phyloP scores from a whole-genome alignment of 2,888 invertebrate species.

The Bellardia bayeri region DNA sequence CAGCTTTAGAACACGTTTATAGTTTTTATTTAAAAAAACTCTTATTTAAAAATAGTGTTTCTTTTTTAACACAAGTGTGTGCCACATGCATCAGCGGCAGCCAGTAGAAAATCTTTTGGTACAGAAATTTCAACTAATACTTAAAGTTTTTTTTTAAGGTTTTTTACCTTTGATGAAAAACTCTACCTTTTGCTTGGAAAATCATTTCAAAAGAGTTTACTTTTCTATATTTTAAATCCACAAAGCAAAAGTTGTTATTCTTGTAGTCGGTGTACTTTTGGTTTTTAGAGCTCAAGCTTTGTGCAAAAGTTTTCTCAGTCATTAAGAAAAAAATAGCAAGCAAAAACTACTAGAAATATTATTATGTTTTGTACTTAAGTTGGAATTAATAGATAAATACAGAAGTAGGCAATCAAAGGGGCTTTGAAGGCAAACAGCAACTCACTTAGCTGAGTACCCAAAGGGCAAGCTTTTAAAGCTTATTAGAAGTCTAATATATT shows the following conservation, averaged over 20 bases:
- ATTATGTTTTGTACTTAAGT: conserved; percentile 43
- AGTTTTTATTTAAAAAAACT: no score
- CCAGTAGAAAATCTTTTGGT: conserved; percentile 15
- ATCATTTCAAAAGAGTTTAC: neutral
- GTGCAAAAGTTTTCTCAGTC: conserved; percentile 45
- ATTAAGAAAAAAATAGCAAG: conserved; percentile 39
- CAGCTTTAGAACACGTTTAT: neutral
- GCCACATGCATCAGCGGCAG: neutral
- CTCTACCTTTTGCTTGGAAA: neutral
- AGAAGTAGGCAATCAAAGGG: neutral
- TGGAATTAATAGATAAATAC: conserved; percentile 1
- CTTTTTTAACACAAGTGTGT: neutral
- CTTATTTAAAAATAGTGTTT: neutral
- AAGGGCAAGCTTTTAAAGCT: no score
- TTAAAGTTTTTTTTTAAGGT: no score
- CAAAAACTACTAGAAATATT: conserved; percentile 7
- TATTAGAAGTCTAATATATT: no score
- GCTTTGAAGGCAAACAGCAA: neutral
- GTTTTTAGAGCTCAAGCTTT: conserved; percentile 44
- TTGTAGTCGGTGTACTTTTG: conserved; percentile 36
- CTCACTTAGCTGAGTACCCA: no score
- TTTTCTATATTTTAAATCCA: conserved; percentile 34
- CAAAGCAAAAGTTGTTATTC: conserved; percentile 55
- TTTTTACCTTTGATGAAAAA: no score
- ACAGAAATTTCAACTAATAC: no score